Evolutionary conservation across 2,113 vertebrate genomes (phyloP).

Genomic region (Atlantisia rogersi): DNA sequence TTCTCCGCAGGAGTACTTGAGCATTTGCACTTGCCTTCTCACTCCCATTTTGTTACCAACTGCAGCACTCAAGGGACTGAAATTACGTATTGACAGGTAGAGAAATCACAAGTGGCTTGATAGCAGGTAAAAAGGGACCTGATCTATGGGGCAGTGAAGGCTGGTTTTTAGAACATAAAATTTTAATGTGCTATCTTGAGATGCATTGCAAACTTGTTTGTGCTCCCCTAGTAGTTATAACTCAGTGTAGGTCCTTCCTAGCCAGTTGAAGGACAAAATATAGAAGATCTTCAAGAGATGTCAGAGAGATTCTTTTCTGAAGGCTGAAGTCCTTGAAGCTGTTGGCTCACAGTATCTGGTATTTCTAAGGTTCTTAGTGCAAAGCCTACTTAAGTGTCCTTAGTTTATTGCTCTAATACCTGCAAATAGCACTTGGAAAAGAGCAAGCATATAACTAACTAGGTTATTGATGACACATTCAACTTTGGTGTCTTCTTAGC

Average conservation of each 20-base stretch:
- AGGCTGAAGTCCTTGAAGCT: not conserved
- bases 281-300: not conserved
- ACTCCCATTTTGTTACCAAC: not conserved
- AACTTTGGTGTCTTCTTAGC: not conserved
- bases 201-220: not conserved
- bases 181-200: not conserved
- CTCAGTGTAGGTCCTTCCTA: not conserved
- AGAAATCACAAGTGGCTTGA: not conserved
- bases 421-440: not conserved
- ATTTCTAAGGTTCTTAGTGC: conserved; percentile 3
- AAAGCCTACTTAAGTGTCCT: conserved; percentile 25
- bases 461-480: not conserved
- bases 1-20: not conserved
- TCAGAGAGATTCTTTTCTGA: not conserved
- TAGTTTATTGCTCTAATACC: not conserved
- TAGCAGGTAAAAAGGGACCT: not conserved
- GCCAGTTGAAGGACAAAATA: not conserved
- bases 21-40: not conserved
- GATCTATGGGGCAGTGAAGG: not conserved
- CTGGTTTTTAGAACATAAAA: not conserved
- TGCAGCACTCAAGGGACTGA: not conserved
- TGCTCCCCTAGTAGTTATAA: not conserved
- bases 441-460: not conserved
- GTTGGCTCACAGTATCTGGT: not conserved
- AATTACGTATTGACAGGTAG: not conserved